These are phyloP conservation scores for Autographa pulchrina DNA, from an alignment of 2,888 invertebrate species.

Conservation along the genomic window DNA sequence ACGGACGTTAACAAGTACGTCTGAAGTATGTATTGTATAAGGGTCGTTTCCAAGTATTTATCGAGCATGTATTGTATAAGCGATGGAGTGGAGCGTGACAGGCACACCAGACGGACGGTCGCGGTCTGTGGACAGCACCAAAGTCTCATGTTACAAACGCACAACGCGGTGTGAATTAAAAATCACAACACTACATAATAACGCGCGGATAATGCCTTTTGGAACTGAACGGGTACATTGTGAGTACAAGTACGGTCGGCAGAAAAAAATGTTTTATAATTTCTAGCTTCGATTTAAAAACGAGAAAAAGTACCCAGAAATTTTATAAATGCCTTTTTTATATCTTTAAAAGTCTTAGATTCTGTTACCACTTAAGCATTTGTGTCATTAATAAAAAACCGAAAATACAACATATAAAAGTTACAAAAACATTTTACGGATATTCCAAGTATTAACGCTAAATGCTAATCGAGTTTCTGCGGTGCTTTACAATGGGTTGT, in stretches of 20 bases:
- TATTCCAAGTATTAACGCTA: neutral
- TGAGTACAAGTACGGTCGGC: constrained; percentile 39
- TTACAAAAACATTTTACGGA: neutral
- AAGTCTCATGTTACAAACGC: constrained; percentile 74
- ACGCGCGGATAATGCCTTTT: constrained; percentile 50
- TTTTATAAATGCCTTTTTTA: neutral
- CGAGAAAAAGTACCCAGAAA: too few species aligned
- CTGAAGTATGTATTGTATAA: constrained; percentile 45
- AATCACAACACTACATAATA: constrained; percentile 60
- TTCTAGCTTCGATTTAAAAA: too few species aligned
- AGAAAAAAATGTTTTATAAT: constrained; percentile 21
- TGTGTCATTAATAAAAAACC: neutral
- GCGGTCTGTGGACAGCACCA: constrained; percentile 71
- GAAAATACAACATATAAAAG: neutral
- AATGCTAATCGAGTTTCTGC: constrained; percentile 1
- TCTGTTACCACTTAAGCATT: neutral
- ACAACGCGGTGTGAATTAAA: constrained; percentile 77
- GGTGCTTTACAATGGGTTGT: constrained; percentile 24
- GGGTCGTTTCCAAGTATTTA: constrained; percentile 45
- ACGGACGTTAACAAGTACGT: constrained; percentile 25
- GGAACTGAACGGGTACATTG: constrained; percentile 44
- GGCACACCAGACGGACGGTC: constrained; percentile 69
- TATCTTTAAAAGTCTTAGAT: neutral
- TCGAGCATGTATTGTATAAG: constrained; percentile 62
- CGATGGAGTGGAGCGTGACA: constrained; percentile 68